These are phyloP conservation scores for Koerneria pararmatus DNA, from an alignment of 2,888 invertebrate species.

Conservation along the genomic window DNA sequence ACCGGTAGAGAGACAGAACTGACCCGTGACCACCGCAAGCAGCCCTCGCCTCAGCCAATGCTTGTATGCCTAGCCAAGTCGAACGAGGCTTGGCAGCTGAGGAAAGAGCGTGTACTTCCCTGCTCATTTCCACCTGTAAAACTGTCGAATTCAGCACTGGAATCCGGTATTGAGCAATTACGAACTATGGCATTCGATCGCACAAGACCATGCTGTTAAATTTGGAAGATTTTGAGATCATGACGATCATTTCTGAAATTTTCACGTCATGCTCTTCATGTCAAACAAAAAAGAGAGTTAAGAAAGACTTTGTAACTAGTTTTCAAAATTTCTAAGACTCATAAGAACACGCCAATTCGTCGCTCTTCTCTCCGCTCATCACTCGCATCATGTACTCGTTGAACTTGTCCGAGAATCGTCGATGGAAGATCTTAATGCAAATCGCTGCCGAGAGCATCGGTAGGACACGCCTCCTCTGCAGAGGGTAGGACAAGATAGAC, in stretches of 20 bases:
- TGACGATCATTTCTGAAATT: neutral
- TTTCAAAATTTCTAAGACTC: too few relatives aligned
- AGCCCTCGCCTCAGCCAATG: constrained; percentile 86
- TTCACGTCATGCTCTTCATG: too few relatives aligned
- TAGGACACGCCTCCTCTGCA: constrained; percentile 79
- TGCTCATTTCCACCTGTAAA: constrained; percentile 61
- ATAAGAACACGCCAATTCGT: too few relatives aligned
- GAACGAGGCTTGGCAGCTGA: constrained; percentile 68
- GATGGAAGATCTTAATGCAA: constrained; percentile 8
- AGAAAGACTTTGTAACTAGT: too few relatives aligned
- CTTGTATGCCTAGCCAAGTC: constrained; percentile 81
- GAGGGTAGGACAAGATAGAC: constrained; percentile 85
- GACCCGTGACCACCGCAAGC: constrained; percentile 90
- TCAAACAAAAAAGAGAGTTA: too few relatives aligned
- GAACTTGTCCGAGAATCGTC: constrained; percentile 28
- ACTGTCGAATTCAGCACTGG: neutral
- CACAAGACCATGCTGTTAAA: too few relatives aligned
- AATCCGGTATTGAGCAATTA: too few relatives aligned
- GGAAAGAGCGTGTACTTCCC: constrained; percentile 66
- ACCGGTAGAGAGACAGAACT: too few relatives aligned
- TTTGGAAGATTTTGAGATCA: too few relatives aligned
- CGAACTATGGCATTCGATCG: too few relatives aligned
- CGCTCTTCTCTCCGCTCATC: constrained; percentile 60
- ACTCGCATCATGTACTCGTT: constrained; percentile 46
- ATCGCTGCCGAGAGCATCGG: constrained; percentile 72